phyloP scores from a whole-genome alignment of 1,140 invertebrate genomes.

The Potamilus streckersoni region DNA sequence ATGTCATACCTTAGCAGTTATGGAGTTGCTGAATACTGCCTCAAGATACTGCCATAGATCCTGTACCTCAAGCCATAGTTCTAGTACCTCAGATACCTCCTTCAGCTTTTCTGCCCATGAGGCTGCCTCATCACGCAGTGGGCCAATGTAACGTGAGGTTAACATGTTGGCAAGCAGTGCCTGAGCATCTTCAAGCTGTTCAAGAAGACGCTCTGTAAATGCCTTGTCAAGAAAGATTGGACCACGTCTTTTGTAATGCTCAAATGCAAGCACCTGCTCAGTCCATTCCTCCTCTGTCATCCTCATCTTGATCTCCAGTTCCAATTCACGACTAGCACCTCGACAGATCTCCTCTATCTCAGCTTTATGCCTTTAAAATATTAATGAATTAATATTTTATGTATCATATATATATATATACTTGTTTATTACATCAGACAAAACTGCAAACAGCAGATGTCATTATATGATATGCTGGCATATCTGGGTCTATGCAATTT shows the following conservation, averaged over 20 bases:
- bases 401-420: too few relatives aligned
- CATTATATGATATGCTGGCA: too few relatives aligned
- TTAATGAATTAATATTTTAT: neutral
- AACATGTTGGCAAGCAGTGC: constrained; percentile 65
- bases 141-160: constrained; percentile 63
- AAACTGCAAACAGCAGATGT: too few relatives aligned
- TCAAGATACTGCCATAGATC: constrained; percentile 68
- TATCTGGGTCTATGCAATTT: too few relatives aligned
- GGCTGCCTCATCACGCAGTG: constrained; percentile 66
- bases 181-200: constrained; percentile 68
- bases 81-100: constrained; percentile 66
- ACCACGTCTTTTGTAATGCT: constrained; percentile 65
- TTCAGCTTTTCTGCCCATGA: constrained; percentile 68
- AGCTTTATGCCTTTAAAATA: constrained; percentile 55
- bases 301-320: constrained; percentile 67
- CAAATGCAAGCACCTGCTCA: constrained; percentile 68
- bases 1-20: constrained; percentile 51
- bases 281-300: constrained; percentile 69
- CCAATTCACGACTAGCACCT: constrained; percentile 64
- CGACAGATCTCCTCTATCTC: constrained; percentile 67
- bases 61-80: constrained; percentile 68
- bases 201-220: constrained; percentile 63
- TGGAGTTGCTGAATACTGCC: constrained; percentile 63
- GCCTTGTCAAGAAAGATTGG: constrained; percentile 66
- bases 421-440: too few relatives aligned